Base-by-base conservation (phyloP, 2,797 vertebrate species). In the Sarcoramphus papa region DNA sequence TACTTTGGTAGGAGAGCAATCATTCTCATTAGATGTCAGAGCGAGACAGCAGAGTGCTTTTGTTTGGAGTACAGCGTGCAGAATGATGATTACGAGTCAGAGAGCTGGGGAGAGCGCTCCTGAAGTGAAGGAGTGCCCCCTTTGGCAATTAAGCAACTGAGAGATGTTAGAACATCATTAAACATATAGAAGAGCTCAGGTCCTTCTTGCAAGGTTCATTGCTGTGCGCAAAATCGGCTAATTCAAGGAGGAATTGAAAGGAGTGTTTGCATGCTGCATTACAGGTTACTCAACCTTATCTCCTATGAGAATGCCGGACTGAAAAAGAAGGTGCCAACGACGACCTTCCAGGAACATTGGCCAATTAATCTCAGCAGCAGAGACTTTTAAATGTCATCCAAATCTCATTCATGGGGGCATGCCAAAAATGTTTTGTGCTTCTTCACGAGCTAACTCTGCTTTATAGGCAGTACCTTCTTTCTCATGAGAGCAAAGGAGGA, bases 21-120 rank as follows among this genome's bases (percentile, higher is more conserved):
- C 88, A 80, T 60, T 65, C 68, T 85, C 81, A 60, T 94, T 88
- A 92, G 90, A 64, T 90, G 72, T 91, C 95, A 95, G 81, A 89
- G 41, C 3, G 6, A 48, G 84, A 95, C 88, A 91, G 85, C 90
- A 75, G 68, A 93, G 57, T 4, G 21, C 91, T 80, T 92, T 88
- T 84, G 83, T 95, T 92, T 93, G 84, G 68, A 95, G 92, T 35
- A 23, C 77, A 80, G 67, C 1, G 0, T 50, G 84, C 9, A 47
- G 86, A 95, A 73, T 30, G 40, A 91, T 74, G 81, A 87, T 92
- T 91, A 74, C 0, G 1, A 92, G 76, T 69, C 81, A 83, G 64
- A 83, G 93, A 94, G 86, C 73, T 65, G 28, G 15, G 53, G 22
- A 79, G 78, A 87, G 60, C 3, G 2, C 60, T 95, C 72, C 37